Evolutionary conservation across 2,888 invertebrate species (phyloP).

Genomic region (Apomyelois bistriatella): DNA sequence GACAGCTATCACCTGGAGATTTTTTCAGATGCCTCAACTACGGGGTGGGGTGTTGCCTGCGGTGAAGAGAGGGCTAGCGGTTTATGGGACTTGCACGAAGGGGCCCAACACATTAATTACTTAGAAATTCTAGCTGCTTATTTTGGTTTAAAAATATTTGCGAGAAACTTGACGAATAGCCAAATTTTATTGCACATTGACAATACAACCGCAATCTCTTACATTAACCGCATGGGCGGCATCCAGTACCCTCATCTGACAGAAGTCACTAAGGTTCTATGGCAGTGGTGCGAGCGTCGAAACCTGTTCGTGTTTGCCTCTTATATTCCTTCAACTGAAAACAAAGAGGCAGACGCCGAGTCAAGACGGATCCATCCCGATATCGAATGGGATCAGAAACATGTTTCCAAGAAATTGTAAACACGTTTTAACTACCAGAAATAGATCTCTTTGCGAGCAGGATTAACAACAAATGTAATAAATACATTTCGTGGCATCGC

Average conservation of each 20-base stretch:
- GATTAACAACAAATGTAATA: neutral
- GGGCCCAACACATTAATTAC: conserved; percentile 9
- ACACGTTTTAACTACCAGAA: neutral
- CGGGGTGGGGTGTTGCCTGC: conserved; percentile 8
- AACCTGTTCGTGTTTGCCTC: conserved; percentile 28
- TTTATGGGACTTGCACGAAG: neutral
- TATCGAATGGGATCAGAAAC: conserved; percentile 17
- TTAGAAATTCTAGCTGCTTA: conserved; percentile 9
- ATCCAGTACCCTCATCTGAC: conserved; percentile 20
- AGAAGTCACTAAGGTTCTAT: conserved; percentile 17
- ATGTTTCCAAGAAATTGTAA: neutral
- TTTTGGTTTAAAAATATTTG: conserved; percentile 11
- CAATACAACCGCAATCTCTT: conserved; percentile 8
- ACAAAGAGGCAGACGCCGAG: conserved; percentile 21
- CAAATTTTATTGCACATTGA: conserved; percentile 8
- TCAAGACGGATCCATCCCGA: conserved; percentile 19
- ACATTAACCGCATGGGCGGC: conserved; percentile 19
- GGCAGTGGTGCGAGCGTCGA: conserved; percentile 23
- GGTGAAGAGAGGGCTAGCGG: neutral
- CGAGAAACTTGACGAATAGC: conserved; percentile 2
- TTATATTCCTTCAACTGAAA: conserved; percentile 32
- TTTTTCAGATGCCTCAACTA: conserved; percentile 10
- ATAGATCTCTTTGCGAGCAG: neutral
- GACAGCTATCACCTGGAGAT: conserved; percentile 1
- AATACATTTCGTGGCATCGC: neutral